phyloP scores from a whole-genome alignment of 2,113 vertebrate genomes.

The Bombycilla garrulus region DNA sequence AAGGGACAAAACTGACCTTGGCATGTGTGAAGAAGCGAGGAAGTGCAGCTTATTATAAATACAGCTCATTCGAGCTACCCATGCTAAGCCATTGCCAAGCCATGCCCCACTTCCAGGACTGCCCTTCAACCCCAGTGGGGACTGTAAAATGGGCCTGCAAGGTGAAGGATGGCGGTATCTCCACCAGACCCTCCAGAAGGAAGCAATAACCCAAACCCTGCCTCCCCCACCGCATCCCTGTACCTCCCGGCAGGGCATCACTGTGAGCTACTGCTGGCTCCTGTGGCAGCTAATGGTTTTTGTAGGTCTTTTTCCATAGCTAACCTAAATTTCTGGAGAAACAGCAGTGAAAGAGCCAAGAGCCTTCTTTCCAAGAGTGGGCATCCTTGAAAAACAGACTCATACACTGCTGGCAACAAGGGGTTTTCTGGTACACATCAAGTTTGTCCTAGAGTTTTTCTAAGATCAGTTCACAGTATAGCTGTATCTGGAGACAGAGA shows the following conservation, averaged over 20 bases:
- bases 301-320: not conserved
- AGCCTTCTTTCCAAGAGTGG: not conserved
- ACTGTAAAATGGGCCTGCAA: not conserved
- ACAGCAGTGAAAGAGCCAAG: not conserved
- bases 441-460: not conserved
- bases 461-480: not conserved
- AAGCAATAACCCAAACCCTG: fast-evolving
- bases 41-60: not conserved
- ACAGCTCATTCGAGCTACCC: not conserved
- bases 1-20: not conserved
- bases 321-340: not conserved
- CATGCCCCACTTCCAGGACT: not conserved
- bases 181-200: not conserved
- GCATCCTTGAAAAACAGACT: not conserved
- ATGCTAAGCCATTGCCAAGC: not conserved
- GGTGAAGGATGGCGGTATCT: not conserved
- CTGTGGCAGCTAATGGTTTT: fast-evolving
- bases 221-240: not conserved
- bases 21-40: not conserved
- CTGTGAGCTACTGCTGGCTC: not conserved
- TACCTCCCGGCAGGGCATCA: not conserved
- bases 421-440: not conserved
- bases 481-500: not conserved
- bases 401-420: not conserved
- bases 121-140: not conserved